Evolutionary conservation across 2,888 invertebrate species (phyloP), one percentile per base, ranked within the genome.

Genomic region (Chymomyza fuscimana): DNA sequence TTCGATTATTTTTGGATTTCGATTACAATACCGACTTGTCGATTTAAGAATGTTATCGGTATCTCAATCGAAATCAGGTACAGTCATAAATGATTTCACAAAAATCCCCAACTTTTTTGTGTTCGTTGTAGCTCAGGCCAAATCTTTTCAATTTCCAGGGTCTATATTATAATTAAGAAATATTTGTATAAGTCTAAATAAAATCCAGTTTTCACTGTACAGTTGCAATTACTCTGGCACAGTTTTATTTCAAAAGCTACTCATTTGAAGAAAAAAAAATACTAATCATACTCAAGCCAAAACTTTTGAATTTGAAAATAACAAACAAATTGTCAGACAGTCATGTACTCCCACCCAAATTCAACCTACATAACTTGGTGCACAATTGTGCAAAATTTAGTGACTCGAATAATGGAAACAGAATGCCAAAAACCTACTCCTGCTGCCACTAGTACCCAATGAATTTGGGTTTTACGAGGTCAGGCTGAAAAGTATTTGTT

Each of bases 401-500:
- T 72, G 77, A 69, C 58, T 74, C 71, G 77, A 71, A 73, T 63
- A 76, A 71, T 77, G 67, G 64, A 75, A 72, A 64, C 50, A 56
- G 70, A 76, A 76, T 67, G 65, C 59, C 62, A 54, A 63, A 62
- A 32, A 50, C 54, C 16, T 54, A 10, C 54, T 54, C 9, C 40
- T 46, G 40, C 40, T 12, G 40, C 40, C 40, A 46, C 40, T 46
- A 58, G 5, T 58, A 58, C 2, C 4, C 16, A 54, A 6, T 51
- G 51, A 15, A 54, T 19, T 19, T 19, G 7, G 16, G 52, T 32
- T 32, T 32, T 7, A 7, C 32, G 32, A 32, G 32, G 32, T 5
- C 9, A 32, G 32, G 5, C 9, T 32, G 32, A 32, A 32, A 7
- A 32, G 32, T 32, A 7, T 32, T 25, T 25, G 4, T 0, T 25